Conservation (phyloP, 2,888 invertebrate species). For the Creontiades dilutus region DNA sequence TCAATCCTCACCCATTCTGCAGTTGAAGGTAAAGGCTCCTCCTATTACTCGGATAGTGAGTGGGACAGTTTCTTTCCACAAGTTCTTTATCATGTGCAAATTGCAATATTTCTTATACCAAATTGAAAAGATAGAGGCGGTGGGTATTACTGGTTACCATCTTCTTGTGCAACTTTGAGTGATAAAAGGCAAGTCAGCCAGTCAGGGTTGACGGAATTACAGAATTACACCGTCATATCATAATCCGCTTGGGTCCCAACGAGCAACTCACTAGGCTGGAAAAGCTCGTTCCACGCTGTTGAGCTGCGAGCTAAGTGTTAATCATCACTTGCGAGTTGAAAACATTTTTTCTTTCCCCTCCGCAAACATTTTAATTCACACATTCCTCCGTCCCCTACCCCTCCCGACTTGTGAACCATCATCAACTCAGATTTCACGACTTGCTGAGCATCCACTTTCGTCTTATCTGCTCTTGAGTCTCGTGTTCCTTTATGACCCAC, state of each 20-base stretch:
- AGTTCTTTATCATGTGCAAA: too few relatives aligned
- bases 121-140: too few relatives aligned
- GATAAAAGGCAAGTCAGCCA: too few relatives aligned
- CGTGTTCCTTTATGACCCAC: not conserved
- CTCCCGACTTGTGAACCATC: not conserved
- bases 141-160: too few relatives aligned
- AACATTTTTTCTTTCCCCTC: not conserved
- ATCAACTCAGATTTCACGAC: not conserved
- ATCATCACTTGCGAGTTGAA: slow-evolving; percentile 7
- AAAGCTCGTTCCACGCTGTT: not conserved
- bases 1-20: too few relatives aligned
- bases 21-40: too few relatives aligned
- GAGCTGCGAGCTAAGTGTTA: not conserved
- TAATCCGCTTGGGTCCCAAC: not conserved
- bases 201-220: too few relatives aligned
- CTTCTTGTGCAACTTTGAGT: too few relatives aligned
- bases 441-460: not conserved
- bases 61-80: too few relatives aligned
- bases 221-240: too few relatives aligned
- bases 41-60: too few relatives aligned
- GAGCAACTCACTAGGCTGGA: not conserved
- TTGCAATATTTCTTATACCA: too few relatives aligned
- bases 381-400: slow-evolving; percentile 22
- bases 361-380: slow-evolving; percentile 23
- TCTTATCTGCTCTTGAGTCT: not conserved